These are phyloP conservation scores for Hemicrepidius hirtus DNA, from an alignment of 2,888 invertebrate species.

Conservation along the genomic window DNA sequence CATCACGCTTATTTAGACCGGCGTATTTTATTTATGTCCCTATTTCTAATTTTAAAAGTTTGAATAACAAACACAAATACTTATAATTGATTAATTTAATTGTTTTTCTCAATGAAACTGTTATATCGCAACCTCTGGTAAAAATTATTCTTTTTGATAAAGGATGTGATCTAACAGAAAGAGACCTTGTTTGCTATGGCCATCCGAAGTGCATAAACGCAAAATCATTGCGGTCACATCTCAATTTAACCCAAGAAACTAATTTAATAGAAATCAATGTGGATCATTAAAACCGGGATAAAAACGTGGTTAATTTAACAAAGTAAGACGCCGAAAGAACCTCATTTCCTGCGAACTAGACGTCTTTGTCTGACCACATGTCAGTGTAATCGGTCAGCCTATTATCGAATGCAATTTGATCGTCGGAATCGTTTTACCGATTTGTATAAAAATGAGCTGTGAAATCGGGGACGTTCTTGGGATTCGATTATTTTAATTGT, in stretches of 20 bases:
- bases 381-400: slow-evolving; percentile 45
- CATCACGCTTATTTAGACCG: too few relatives aligned
- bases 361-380: slow-evolving; percentile 53
- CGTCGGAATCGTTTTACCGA: slow-evolving; percentile 34
- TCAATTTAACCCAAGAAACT: slow-evolving; percentile 38
- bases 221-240: slow-evolving; percentile 47
- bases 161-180: slow-evolving; percentile 18
- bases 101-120: too few relatives aligned
- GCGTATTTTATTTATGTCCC: too few relatives aligned
- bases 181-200: slow-evolving; percentile 35
- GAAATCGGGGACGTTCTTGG: slow-evolving; percentile 38
- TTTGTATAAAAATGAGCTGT: slow-evolving; percentile 40
- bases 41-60: too few relatives aligned
- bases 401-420: slow-evolving; percentile 23
- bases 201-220: slow-evolving; percentile 33
- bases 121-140: too few relatives aligned
- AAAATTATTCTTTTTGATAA: slow-evolving; percentile 6
- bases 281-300: slow-evolving; percentile 46
- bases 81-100: too few relatives aligned
- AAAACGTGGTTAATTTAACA: slow-evolving; percentile 50
- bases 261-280: slow-evolving; percentile 44
- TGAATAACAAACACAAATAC: too few relatives aligned
- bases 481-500: not conserved
- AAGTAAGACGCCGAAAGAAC: slow-evolving; percentile 50
- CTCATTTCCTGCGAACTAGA: slow-evolving; percentile 50